These are phyloP conservation scores for Ctena decussata DNA, from an alignment of 2,888 invertebrate genomes.

Conservation along the genomic window DNA sequence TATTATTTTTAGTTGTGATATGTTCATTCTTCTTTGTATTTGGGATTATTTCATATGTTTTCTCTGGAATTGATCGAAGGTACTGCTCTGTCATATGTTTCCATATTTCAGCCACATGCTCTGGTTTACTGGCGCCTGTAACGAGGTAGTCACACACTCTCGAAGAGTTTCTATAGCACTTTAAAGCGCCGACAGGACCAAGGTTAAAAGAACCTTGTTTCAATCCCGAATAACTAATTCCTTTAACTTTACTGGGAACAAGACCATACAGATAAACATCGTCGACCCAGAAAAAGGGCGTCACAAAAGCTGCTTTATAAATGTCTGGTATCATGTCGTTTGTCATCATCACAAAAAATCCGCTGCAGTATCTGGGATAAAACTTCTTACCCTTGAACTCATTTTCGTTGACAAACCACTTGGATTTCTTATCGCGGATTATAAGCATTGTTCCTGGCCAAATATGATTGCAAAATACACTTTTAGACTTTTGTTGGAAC, in stretches of 20 bases:
- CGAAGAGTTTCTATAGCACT: slow-evolving; percentile 51
- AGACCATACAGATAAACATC: slow-evolving; percentile 63
- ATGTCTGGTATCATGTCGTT: slow-evolving; percentile 62
- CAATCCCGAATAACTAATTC: slow-evolving; percentile 48
- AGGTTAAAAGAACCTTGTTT: slow-evolving; percentile 30
- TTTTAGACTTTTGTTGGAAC: slow-evolving; percentile 39
- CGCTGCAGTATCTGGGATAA: slow-evolving; percentile 62
- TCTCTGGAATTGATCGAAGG: neutral
- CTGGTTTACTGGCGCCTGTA: slow-evolving; percentile 31
- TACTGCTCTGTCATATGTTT: slow-evolving; percentile 49
- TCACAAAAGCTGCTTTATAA: slow-evolving; percentile 46
- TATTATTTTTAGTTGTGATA: too few relatives aligned
- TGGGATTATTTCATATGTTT: too few relatives aligned
- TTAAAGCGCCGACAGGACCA: slow-evolving; percentile 1
- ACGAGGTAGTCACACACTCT: slow-evolving; percentile 49
- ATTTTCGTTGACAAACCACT: slow-evolving; percentile 54
- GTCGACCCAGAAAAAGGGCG: slow-evolving; percentile 68
- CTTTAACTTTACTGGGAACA: slow-evolving; percentile 48
- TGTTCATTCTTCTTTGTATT: too few relatives aligned
- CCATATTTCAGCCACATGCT: slow-evolving; percentile 44
- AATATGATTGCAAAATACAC: slow-evolving; percentile 61
- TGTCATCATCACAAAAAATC: slow-evolving; percentile 58
- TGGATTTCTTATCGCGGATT: slow-evolving; percentile 49
- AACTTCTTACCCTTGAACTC: slow-evolving; percentile 50
- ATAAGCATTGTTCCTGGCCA: slow-evolving; percentile 55